Evolutionary conservation across 2,113 vertebrate genomes (phyloP), one percentile per base, ranked within the genome.

Genomic region (Arvicanthis niloticus): DNA sequence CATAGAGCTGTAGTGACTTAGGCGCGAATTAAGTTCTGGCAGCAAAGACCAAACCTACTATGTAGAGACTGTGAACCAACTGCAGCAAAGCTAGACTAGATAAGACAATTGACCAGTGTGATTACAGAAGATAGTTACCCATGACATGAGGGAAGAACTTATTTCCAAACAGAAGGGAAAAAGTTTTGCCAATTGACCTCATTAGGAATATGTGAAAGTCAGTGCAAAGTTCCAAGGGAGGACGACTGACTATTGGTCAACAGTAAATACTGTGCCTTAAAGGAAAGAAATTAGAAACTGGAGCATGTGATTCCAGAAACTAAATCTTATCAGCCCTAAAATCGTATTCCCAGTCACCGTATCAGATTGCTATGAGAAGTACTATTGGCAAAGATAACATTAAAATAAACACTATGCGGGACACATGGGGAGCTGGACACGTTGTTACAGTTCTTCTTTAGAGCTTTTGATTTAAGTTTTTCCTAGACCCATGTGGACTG

Each of bases 301-400:
- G 58, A 89, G 16, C 15, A 65, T 67, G 53, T 97, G 65, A 86
- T 12, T 76, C 40, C 72, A 40, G 34, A 95, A 96, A 60, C 9
- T 22, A 93, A 72, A 26, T 77, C 40, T 62, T 24, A 26, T 11
- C 34, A 80, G 22, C 5, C 85, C 48, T 40, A 8, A 75, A 91
- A 88, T 42, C 9, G 17, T 94, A n/a, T 81, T n/a, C 9, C 29
- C 48, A 40, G 42, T 34, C 4, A 75, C 1, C 26, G 53, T 42
- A 5, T 17, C 62, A 1, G 29, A 40, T 58, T 80, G 26, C 5
- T 88, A n/a, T 58, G 29, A 84, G 2, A 51, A 3, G 93, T 67
- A 19, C 45, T n/a, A 70, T n/a, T 91, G 56, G 42, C 7, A 67
- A 19, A 96, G 78, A 37, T 70, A 37, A 70, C 15, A 37, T 37